Evolutionary conservation across 2,113 vertebrate species (phyloP).

Genomic region (Crotalus horridus): DNA sequence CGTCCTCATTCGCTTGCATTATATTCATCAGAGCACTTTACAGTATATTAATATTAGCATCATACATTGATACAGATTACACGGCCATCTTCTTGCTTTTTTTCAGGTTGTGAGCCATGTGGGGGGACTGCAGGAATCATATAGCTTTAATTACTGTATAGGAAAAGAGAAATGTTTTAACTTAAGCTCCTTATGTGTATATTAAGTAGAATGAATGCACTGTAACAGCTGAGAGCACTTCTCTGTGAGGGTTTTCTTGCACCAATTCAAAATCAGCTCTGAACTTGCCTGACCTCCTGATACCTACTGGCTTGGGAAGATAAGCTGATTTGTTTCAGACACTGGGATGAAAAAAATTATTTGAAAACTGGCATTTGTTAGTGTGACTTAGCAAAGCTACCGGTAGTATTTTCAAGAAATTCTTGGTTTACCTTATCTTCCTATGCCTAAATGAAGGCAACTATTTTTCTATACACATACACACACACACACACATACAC

Average conservation of each 20-base stretch:
- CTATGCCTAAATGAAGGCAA: not conserved
- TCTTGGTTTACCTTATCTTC: not conserved
- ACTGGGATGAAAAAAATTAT: not conserved
- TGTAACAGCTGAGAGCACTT: not conserved
- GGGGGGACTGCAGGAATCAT: not conserved
- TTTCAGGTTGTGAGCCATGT: not conserved
- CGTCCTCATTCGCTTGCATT: not conserved
- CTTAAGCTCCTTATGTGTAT: not conserved
- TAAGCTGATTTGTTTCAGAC: not conserved
- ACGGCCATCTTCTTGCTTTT: not conserved
- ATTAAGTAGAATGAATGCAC: not conserved
- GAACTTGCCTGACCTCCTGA: not conserved
- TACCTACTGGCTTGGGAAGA: not conserved
- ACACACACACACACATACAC: not conserved
- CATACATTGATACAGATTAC: not conserved
- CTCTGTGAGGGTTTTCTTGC: not conserved
- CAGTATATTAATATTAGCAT: not conserved
- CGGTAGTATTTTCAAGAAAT: not conserved
- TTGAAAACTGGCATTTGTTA: not conserved
- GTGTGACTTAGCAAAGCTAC: not conserved
- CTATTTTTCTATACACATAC: not conserved
- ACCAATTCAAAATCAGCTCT: not conserved
- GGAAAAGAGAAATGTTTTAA: not conserved
- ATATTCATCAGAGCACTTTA: not conserved
- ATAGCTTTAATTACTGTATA: not conserved